These are phyloP conservation scores for Prenolepis imparis DNA, from an alignment of 2,888 invertebrate species.

Conservation along the genomic window DNA sequence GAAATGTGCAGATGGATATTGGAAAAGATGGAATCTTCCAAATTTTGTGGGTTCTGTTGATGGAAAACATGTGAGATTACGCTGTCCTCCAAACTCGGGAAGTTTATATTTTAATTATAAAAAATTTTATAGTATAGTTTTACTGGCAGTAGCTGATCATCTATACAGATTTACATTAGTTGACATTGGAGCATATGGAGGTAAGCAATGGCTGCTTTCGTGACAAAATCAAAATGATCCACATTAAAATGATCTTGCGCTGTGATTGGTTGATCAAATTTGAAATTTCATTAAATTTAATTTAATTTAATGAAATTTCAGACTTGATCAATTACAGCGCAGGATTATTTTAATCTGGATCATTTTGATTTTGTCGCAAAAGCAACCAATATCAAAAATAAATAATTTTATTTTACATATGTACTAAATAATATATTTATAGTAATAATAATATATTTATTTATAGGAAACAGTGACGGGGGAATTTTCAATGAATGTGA, in stretches of 20 bases:
- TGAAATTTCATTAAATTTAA: too few relatives aligned
- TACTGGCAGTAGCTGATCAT: slow-evolving; percentile 36
- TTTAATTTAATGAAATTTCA: too few relatives aligned
- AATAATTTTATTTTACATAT: too few relatives aligned
- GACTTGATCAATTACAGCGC: too few relatives aligned
- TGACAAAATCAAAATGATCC: too few relatives aligned
- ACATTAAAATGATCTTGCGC: too few relatives aligned
- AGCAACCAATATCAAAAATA: too few relatives aligned
- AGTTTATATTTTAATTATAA: slow-evolving; percentile 37
- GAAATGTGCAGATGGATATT: slow-evolving; percentile 5
- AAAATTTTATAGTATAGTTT: slow-evolving; percentile 35
- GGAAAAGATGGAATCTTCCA: slow-evolving; percentile 32
- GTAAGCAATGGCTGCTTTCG: too few relatives aligned
- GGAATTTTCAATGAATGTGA: slow-evolving; percentile 5
- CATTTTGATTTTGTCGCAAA: too few relatives aligned
- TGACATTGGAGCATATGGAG: slow-evolving; percentile 32
- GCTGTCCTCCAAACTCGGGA: slow-evolving; percentile 27
- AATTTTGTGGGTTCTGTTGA: slow-evolving; percentile 47
- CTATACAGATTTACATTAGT: slow-evolving; percentile 24
- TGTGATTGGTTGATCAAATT: too few relatives aligned
- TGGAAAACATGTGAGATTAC: slow-evolving; percentile 27
- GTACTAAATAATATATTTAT: too few relatives aligned
- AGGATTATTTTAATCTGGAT: too few relatives aligned
- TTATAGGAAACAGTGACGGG: background rate
- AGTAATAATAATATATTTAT: slow-evolving; percentile 28